phyloP scores from a whole-genome alignment of 2,888 invertebrate genomes.

The Sphinx pinastri region DNA sequence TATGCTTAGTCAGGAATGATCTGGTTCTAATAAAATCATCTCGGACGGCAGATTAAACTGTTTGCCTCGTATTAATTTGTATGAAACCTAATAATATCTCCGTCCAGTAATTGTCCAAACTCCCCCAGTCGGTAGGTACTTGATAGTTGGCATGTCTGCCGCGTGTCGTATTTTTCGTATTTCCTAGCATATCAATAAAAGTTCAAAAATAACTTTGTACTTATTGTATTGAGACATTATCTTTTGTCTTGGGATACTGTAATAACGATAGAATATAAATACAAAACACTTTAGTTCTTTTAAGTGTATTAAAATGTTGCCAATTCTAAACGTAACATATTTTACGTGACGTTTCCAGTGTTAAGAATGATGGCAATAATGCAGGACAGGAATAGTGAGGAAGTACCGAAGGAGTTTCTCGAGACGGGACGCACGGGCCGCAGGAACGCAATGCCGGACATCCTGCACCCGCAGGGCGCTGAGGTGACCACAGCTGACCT shows the following conservation, averaged over 20 bases:
- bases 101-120: neutral
- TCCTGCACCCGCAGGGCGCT: constrained; percentile 89
- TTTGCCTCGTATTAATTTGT: constrained; percentile 13
- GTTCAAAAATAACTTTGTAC: neutral
- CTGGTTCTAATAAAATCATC: neutral
- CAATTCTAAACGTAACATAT: neutral
- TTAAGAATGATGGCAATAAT: constrained; percentile 86
- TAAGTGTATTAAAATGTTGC: neutral
- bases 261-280: neutral
- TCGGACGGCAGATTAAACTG: neutral
- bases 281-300: too few species aligned
- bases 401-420: constrained; percentile 90
- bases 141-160: constrained; percentile 1
- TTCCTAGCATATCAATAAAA: neutral
- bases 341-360: constrained; percentile 60
- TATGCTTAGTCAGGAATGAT: neutral
- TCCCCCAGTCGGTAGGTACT: neutral
- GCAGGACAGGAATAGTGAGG: constrained; percentile 82
- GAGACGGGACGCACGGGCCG: constrained; percentile 94
- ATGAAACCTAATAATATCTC: neutral
- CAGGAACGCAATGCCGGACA: constrained; percentile 94
- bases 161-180: neutral
- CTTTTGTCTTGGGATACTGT: neutral
- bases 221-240: too few species aligned
- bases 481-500: constrained; percentile 90